Evolutionary conservation across 2,113 vertebrate species (phyloP), one percentile per base, ranked within the genome.

Genomic region (Scomber japonicus): DNA sequence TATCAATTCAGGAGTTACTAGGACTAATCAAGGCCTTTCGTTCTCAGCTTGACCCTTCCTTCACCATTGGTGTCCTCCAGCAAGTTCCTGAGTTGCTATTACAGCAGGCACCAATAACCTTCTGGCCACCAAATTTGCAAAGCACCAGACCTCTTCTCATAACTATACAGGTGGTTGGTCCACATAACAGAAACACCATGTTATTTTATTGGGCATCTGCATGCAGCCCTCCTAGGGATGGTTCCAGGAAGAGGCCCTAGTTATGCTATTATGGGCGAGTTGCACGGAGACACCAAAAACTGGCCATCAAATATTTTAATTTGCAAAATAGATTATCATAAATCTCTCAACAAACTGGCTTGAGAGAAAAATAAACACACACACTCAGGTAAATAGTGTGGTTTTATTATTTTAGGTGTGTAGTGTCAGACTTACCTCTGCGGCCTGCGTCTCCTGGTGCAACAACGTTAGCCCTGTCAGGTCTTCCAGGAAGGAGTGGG

Each of bases 401-500:
- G 27, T 53, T 67, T 59, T 1, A 3, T 75, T 13, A 19, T 44
- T 40, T 45, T 63, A 50, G 30, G 44, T 48, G 46, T 30, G n/a
- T 17, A 53, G 31, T 30, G 54, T 6, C 21, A 30, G 78, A 92
- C 93, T 76, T 95, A 99, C 98, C 97, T 99, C 98, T 27, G 98
- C 98, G 54, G 97, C 97, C 88, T 99, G 98, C 0, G 98, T 99
- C 91, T 99, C 98, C 91, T 99, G 98, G 81, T 99, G 98, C 21
- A 99, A 91, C 86, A 98, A 91, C 0, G 98, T 99, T 49, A 99
- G 95, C 24, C 98, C 98, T 0, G 98, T 99, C 89, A 99, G 93
- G 88, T 99, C 98, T 92, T 99, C 98, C 89, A 99, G 94, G 95
- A 98, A 99, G 49, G 98, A 97, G 94, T 99, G 98, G n/a, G 98